Evolutionary conservation across 2,888 invertebrate genomes (phyloP).

Genomic region (Pinctada fucata): DNA sequence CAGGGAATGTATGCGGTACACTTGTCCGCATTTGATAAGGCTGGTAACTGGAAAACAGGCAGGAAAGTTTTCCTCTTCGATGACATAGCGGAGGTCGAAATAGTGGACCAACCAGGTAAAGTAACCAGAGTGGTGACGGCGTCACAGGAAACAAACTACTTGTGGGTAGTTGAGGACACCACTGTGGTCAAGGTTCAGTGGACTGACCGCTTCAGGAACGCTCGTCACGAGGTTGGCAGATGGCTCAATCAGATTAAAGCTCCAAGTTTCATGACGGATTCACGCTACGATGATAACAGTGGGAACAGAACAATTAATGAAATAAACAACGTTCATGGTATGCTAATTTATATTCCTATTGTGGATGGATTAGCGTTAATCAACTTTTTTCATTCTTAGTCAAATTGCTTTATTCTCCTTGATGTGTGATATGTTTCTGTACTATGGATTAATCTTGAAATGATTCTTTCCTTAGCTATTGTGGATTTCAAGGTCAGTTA

Average conservation of each 20-base stretch:
- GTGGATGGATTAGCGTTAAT: no score
- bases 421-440: no score
- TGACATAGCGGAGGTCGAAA: constrained; percentile 26
- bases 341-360: not conserved
- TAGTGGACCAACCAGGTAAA: not conserved
- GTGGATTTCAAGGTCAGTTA: constrained; percentile 35
- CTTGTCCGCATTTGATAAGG: constrained; percentile 34
- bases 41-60: constrained; percentile 29
- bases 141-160: constrained; percentile 29
- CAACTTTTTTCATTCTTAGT: no score
- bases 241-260: constrained; percentile 30
- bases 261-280: not conserved
- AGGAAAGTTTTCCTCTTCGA: constrained; percentile 34
- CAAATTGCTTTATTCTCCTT: no score
- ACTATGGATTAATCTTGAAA: no score
- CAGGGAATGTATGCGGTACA: constrained; percentile 35
- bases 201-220: constrained; percentile 26
- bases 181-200: constrained; percentile 18
- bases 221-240: constrained; percentile 7
- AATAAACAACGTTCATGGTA: constrained; percentile 34
- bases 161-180: constrained; percentile 32
- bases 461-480: constrained; percentile 11
- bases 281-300: constrained; percentile 29
- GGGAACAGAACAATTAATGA: constrained; percentile 25
- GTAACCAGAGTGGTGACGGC: constrained; percentile 22